phyloP scores from a whole-genome alignment of 2,797 vertebrate genomes.

The Anabas testudineus region DNA sequence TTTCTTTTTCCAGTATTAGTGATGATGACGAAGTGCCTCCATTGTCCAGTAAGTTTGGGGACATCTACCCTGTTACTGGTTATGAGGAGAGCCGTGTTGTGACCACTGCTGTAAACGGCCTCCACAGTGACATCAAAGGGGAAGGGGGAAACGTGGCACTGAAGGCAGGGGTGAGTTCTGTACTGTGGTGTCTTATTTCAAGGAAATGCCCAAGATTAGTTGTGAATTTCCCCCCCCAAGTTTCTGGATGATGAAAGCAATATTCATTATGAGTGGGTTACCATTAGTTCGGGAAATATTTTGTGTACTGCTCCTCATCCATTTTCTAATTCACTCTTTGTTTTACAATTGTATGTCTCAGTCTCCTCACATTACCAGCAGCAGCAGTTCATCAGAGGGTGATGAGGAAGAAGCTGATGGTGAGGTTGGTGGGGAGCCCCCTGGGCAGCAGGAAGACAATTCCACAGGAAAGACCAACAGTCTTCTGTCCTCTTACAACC shows the following conservation, averaged over 20 bases:
- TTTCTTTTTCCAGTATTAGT: slow-evolving; percentile 85
- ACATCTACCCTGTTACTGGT: slow-evolving; percentile 91
- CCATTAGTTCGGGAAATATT: slow-evolving; percentile 36
- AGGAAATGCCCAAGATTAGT: slow-evolving; percentile 31
- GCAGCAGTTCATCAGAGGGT: slow-evolving; percentile 95
- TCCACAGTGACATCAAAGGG: slow-evolving; percentile 89
- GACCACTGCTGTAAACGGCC: slow-evolving; percentile 88
- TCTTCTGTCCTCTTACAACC: slow-evolving; percentile 91
- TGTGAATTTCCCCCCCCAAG: slow-evolving; percentile 49
- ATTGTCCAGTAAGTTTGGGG: slow-evolving; percentile 91
- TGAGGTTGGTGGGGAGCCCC: slow-evolving; percentile 86
- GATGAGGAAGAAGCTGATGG: slow-evolving; percentile 94
- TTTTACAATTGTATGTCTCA: slow-evolving; percentile 25
- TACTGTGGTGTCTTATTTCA: background rate
- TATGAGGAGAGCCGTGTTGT: slow-evolving; percentile 88
- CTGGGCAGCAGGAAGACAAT: slow-evolving; percentile 82
- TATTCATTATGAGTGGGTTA: slow-evolving; percentile 33
- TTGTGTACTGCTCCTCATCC: background rate
- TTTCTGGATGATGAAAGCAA: slow-evolving; percentile 46
- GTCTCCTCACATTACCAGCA: slow-evolving; percentile 80
- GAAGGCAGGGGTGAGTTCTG: slow-evolving; percentile 87
- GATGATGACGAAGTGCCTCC: slow-evolving; percentile 94
- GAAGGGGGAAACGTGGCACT: slow-evolving; percentile 87
- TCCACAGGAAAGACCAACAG: slow-evolving; percentile 85
- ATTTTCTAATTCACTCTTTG: slow-evolving; percentile 23